Evolutionary conservation across 2,888 invertebrate genomes (phyloP), one percentile per base, ranked within the genome.

Genomic region (Pseudococcus viburni): DNA sequence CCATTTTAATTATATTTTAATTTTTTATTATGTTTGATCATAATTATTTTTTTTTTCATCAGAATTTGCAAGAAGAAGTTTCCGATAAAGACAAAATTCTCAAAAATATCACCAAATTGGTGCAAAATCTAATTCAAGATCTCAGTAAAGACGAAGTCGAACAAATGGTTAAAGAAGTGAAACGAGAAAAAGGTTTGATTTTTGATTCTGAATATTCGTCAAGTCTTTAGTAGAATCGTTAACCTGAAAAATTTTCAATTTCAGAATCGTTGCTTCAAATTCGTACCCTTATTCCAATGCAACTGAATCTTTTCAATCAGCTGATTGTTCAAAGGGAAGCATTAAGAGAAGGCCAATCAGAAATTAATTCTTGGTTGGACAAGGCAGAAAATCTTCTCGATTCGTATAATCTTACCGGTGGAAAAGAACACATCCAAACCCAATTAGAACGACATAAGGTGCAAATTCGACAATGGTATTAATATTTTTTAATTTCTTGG

Each of bases 61-160:
- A 64, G 92, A 93, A 94, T 89, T 93, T 97, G 51, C 96, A 96
- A 91, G 93, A 93, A 3, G 96, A 98, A 92, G 94, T 98, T 0
- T 97, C 97, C 91, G 94, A 95, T 77, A 95, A 97, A 89, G 98
- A 98, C 91, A 96, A 96, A 89, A 92, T 97, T 2, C 98, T 98
- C 91, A 98, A 98, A 92, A 94, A 94, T 89, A 95, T 97, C 77
- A 98, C 98, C 92, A 96, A 96, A 91, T 96, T 96, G 89, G 98
- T 98, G 92, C 98, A 98, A 92, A 94, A 94, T 12, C 93, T 98
- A 3, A 96, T 98, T 88, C 97, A 96, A 89, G 97, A 98, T 91
- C 93, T 98, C 88, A 95, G 96, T 0, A 94, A 97, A 48, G 97
- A 98, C 85, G 97, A 97, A 91, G 97, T 98, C 0, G 97, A 97